phyloP scores from a whole-genome alignment of 1,140 invertebrate genomes.

The Drosophila ficusphila region DNA sequence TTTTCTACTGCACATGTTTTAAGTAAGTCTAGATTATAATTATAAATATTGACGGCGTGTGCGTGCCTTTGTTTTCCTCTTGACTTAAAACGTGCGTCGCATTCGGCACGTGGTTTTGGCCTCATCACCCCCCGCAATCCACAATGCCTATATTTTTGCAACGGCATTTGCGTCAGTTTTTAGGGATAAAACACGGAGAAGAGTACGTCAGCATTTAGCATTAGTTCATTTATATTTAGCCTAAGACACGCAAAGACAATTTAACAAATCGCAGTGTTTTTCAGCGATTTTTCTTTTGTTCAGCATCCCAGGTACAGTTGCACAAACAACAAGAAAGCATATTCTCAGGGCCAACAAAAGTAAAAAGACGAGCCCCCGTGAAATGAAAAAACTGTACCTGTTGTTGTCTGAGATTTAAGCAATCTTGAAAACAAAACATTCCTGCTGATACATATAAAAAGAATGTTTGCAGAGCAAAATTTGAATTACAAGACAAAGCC shows the following conservation, averaged over 20 bases:
- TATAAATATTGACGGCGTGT: neutral
- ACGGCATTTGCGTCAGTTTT: conserved; percentile 48
- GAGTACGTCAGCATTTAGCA: conserved; percentile 51
- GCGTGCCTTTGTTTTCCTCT: conserved; percentile 15
- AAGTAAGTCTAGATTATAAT: conserved; percentile 76
- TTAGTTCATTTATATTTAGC: conserved; percentile 74
- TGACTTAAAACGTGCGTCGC: conserved; percentile 52
- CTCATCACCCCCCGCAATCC: neutral
- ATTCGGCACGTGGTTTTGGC: conserved; percentile 46
- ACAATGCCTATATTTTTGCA: conserved; percentile 16
- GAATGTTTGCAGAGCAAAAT: conserved; percentile 1
- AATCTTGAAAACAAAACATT: neutral
- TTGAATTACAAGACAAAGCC: neutral
- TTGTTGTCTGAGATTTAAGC: neutral
- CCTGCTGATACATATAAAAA: neutral
- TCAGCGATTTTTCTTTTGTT: conserved; percentile 23
- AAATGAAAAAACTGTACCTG: conserved; percentile 19
- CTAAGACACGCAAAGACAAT: conserved; percentile 45
- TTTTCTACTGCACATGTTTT: conserved; percentile 63
- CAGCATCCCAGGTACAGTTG: conserved; percentile 66
- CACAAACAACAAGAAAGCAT: conserved; percentile 43
- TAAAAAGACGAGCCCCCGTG: conserved; percentile 55
- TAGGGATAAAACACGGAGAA: conserved; percentile 39
- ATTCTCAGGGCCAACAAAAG: conserved; percentile 17
- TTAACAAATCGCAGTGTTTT: conserved; percentile 59